A percentile compares a stretch with the other conserved stretches of the same genome.
Conservation (phyloP, 2,113 vertebrate genomes). For the Siniperca knerii region DNA sequence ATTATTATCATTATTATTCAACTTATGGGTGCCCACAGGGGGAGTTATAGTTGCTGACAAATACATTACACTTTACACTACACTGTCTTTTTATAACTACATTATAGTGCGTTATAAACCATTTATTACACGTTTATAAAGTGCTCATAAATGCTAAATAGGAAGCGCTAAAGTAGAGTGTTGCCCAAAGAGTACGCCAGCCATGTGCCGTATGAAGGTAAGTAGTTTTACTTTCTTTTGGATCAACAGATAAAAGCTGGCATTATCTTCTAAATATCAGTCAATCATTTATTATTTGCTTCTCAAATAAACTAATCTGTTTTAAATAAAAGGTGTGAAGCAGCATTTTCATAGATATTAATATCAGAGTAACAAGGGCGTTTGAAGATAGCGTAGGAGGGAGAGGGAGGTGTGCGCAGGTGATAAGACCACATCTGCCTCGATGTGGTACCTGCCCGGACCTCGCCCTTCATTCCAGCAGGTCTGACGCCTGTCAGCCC, state of each 20-base stretch:
- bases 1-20: too few relatives aligned
- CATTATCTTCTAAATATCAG: neutral
- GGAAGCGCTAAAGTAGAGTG: neutral
- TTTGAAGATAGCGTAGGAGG: neutral
- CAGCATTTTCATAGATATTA: neutral
- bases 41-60: neutral
- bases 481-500: neutral
- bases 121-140: neutral
- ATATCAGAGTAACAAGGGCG: neutral
- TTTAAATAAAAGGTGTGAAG: too few relatives aligned
- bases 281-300: slow-evolving; percentile 9
- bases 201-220: neutral
- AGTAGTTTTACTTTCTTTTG: neutral
- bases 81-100: neutral
- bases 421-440: slow-evolving; percentile 25
- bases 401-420: neutral
- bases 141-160: neutral
- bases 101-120: neutral
- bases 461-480: slow-evolving; percentile 69
- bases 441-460: neutral
- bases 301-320: neutral
- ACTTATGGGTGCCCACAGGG: too few relatives aligned
- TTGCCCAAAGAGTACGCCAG: neutral
- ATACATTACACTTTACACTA: neutral
- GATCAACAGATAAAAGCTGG: neutral